Percentiles rank a stretch among this genome's conserved stretches.
Conservation (phyloP, 2,888 invertebrate species). For the Tinea pellionella region DNA sequence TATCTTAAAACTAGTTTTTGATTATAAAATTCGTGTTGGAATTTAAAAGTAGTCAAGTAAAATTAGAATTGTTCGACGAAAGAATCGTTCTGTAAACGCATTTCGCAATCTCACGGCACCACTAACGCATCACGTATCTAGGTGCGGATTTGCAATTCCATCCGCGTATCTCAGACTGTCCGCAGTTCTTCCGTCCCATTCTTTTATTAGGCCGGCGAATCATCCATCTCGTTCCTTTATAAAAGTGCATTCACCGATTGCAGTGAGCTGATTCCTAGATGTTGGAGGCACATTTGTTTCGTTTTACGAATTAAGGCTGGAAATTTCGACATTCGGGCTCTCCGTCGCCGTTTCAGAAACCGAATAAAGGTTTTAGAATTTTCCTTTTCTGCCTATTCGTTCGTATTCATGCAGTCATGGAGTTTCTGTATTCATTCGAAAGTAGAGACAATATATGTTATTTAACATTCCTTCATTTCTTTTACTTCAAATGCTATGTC, state of each 20-base stretch:
- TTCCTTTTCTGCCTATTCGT: slow-evolving; percentile 5
- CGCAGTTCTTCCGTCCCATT: slow-evolving; percentile 39
- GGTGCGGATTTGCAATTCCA: slow-evolving; percentile 50
- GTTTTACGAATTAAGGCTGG: slow-evolving; percentile 33
- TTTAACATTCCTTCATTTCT: neutral
- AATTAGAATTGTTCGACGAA: neutral
- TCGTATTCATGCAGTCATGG: neutral
- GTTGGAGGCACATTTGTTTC: slow-evolving; percentile 47
- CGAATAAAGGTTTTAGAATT: slow-evolving; percentile 13
- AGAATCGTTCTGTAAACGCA: neutral
- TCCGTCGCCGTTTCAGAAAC: neutral
- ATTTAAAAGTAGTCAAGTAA: neutral
- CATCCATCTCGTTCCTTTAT: slow-evolving; percentile 19
- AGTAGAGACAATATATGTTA: neutral
- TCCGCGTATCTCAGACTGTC: slow-evolving; percentile 45
- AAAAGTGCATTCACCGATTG: slow-evolving; percentile 39
- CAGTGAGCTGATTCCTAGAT: slow-evolving; percentile 43
- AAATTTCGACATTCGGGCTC: slow-evolving; percentile 29
- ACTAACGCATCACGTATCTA: slow-evolving; percentile 10
- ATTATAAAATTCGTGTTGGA: neutral
- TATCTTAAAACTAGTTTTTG: neutral
- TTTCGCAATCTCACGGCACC: neutral
- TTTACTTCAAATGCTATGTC: neutral
- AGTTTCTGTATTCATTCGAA: neutral
- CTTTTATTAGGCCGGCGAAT: slow-evolving; percentile 18